Base-by-base conservation (phyloP, 2,888 invertebrate genomes). In the Platycheirus rosarum region DNA sequence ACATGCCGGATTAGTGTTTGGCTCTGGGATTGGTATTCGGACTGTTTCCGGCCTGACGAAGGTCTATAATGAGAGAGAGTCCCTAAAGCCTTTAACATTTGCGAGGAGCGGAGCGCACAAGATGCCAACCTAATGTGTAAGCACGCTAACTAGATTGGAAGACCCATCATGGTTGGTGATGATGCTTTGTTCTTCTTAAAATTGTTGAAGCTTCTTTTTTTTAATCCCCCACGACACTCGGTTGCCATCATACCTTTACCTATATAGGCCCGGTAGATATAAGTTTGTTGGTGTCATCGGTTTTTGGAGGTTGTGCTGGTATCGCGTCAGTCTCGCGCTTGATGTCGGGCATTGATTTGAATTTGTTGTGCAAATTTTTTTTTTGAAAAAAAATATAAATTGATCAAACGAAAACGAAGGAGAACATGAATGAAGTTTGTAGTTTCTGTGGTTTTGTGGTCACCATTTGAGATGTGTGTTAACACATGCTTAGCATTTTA, bases 401-500 rank as follows among this genome's bases (percentile, higher is more conserved):
- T 62, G 51, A 80, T 80, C 70, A 63, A 74, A 75, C 44, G 42
- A 44, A 23, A 14, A 40, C 40, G 53, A 48, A 11, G 23, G 57
- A 62, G 53, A 80, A 75, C 76, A 80, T 80, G 80, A 80, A 80
- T 80, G 80, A 80, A 80, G 46, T 75, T 68, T 46, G 60, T 75
- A 32, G 26, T 75, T 57, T 57, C 40, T 66, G 80, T 80, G 80
- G 80, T 80, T 70, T 75, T 66, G 70, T 80, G 75, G 70, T 66
- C 70, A 70, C 70, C 65, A 71, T 80, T 80, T 76, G 80, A 80
- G 75, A 70, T 53, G 75, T 80, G 80, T 80, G 80, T 80, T 80
- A 80, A 80, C 80, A 80, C 70, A 80, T 80, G 80, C 80, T 80
- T 80, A 75, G 80, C 65, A 66, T 80, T n/a, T 75, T 80, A 80